Percentiles rank a stretch among this genome's conserved stretches.
phyloP scores from a whole-genome alignment of 2,113 vertebrate species.

The western clawed frog (Xenopus tropicalis) region DNA sequence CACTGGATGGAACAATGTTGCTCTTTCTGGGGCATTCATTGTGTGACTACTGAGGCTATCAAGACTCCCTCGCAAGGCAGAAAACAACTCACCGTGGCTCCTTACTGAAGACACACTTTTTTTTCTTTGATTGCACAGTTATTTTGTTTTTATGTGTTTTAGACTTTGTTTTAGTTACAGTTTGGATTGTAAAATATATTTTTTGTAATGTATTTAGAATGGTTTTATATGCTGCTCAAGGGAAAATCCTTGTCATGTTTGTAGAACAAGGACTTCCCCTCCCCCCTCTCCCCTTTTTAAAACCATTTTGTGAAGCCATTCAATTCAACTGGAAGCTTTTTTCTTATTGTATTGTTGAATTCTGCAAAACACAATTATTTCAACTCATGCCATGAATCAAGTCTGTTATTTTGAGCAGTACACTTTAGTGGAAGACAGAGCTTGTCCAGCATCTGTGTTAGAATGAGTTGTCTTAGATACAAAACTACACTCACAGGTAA shows the following conservation, averaged over 20 bases:
- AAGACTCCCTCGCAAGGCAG: background rate
- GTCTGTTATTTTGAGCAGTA: too few species aligned
- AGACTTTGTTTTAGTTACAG: conserved; percentile 4
- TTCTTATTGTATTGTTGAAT: background rate
- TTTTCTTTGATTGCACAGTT: background rate
- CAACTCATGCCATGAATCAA: too few species aligned
- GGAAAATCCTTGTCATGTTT: background rate
- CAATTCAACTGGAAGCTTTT: background rate
- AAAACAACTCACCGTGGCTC: too few species aligned
- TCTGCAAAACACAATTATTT: too few species aligned
- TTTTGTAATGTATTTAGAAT: background rate
- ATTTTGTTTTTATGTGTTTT: background rate
- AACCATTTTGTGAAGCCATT: background rate
- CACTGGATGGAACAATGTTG: background rate
- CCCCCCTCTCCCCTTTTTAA: too few species aligned
- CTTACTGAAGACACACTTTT: too few species aligned
- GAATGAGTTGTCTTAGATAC: too few species aligned
- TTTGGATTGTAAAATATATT: background rate
- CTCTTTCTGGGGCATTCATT: background rate
- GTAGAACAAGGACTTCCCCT: background rate
- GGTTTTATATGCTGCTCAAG: background rate
- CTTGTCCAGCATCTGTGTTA: too few species aligned
- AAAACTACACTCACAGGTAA: too few species aligned
- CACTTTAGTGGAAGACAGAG: too few species aligned
- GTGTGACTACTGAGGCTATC: background rate